Conservation (phyloP, 2,113 vertebrate species). For the Tyrannus savana region DNA sequence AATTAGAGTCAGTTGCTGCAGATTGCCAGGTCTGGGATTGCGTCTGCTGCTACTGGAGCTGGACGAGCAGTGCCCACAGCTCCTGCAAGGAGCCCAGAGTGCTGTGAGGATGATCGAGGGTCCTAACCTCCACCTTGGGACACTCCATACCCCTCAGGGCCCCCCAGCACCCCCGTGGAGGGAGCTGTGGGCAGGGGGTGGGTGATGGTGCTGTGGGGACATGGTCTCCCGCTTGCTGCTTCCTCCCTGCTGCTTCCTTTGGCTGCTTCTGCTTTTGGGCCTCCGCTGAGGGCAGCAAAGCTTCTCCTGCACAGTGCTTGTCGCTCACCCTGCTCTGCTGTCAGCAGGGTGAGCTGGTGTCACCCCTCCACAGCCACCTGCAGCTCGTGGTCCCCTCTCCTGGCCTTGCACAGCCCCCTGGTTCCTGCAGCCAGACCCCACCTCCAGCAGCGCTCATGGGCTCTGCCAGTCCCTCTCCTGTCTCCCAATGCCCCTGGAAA, state of each 20-base stretch:
- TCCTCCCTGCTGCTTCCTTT: neutral
- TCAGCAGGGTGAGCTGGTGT: neutral
- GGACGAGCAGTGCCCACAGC: neutral
- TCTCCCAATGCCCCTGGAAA: too few species aligned
- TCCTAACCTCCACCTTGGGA: accelerated
- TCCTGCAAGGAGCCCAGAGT: neutral
- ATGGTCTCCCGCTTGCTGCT: accelerated
- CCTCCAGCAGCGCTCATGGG: neutral
- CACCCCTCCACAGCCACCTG: neutral
- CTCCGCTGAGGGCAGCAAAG: accelerated
- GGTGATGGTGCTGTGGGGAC: accelerated
- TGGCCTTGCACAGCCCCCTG: accelerated
- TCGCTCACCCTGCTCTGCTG: accelerated
- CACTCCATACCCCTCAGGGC: neutral
- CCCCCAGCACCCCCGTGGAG: neutral
- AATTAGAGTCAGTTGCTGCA: neutral
- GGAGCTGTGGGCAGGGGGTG: neutral
- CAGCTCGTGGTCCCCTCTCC: neutral
- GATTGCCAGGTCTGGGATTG: neutral
- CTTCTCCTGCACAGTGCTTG: neutral
- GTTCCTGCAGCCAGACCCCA: neutral
- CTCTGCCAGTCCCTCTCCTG: neutral
- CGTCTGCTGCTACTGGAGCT: neutral
- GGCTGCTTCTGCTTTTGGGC: neutral
- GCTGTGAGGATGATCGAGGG: accelerated